Percentiles rank a stretch among this genome's conserved stretches.
Evolutionary conservation across 1,140 invertebrate genomes (phyloP).

Genomic region (Oncopodura yosiiana): DNA sequence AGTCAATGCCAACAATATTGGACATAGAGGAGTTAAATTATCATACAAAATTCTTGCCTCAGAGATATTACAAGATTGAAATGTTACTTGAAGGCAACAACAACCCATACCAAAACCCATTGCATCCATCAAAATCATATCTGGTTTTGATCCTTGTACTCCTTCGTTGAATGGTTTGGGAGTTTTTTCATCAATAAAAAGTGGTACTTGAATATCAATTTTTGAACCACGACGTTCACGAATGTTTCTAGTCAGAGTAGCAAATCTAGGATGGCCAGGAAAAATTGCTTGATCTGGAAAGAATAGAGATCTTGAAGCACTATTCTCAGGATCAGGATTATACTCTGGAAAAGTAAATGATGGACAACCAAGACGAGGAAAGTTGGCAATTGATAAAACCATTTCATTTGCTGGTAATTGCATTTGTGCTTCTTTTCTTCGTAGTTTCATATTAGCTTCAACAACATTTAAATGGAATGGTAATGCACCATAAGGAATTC

Average conservation of each 20-base stretch:
- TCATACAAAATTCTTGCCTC: constrained; percentile 95
- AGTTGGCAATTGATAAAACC: constrained; percentile 80
- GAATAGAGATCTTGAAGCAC: constrained; percentile 77
- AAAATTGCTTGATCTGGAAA: constrained; percentile 93
- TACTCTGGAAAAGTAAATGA: constrained; percentile 76
- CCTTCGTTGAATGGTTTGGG: constrained; percentile 58
- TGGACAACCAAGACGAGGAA: constrained; percentile 79
- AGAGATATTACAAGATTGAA: constrained; percentile 91
- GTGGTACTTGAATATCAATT: constrained; percentile 91
- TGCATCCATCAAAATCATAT: constrained; percentile 93
- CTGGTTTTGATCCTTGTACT: constrained; percentile 42
- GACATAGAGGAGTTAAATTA: constrained; percentile 91
- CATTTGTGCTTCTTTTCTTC: constrained; percentile 73
- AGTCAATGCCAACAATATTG: constrained; percentile 92
- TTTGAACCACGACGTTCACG: constrained; percentile 80
- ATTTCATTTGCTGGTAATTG: constrained; percentile 69
- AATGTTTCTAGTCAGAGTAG: constrained; percentile 89
- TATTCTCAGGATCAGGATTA: constrained; percentile 53
- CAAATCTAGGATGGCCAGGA: constrained; percentile 88
- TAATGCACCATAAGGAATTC: constrained; percentile 90
- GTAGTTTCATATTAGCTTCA: constrained; percentile 89
- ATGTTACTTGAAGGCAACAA: constrained; percentile 91
- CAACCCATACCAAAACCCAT: constrained; percentile 99
- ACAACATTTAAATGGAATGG: constrained; percentile 95
- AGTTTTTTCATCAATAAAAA: constrained; percentile 80